Base-by-base conservation (phyloP, 2,113 vertebrate genomes). In the Hippocampus barbouri region DNA sequence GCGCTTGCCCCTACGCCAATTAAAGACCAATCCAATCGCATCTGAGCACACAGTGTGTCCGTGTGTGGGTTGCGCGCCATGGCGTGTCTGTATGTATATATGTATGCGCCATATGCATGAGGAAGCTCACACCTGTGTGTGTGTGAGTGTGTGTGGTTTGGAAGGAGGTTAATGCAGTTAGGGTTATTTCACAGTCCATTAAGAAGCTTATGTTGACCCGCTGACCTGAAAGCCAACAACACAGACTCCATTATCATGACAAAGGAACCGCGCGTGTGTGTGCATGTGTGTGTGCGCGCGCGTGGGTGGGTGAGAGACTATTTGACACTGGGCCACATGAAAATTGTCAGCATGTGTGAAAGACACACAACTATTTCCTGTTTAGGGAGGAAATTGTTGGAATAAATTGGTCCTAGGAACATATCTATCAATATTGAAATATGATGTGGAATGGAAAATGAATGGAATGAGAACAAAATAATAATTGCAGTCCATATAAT, bases 111-210 rank as follows among this genome's bases (percentile, higher is more conserved):
- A 91, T 72, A 68, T 78, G 91, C 78, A 81, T 84, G 93, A 95
- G 94, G 93, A 92, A 91, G 91, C 92, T 66, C 72, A 51, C 47
- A 66, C 60, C 8, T 73, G 69, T 77, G 82, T 75, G 71, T 72
- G 79, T 78, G 69, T 59, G 47, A 60, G 34, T 69, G 62, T 93
- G 91, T 92, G 61, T 27, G 68, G 45, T 64, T 78, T 76, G 45
- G 71, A 88, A 71, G 92, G 95, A 98, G 96, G 95, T 97, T 99
- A 99, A 98, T 98, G 95, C 95, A 97, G 95, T 98, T 98, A 98
- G 94, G 96, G 94, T 98, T 98, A 98, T 98, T 99, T 99, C 96
- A 99, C 97, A 99, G 96, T 99, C 97, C 97, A 98, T 99, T 99
- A 98, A 98, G 96, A 94, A 96, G 96, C 96, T 97, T 97, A 96